These are phyloP conservation scores for Noctua janthe DNA, from an alignment of 2,888 invertebrate genomes.

Conservation along the genomic window DNA sequence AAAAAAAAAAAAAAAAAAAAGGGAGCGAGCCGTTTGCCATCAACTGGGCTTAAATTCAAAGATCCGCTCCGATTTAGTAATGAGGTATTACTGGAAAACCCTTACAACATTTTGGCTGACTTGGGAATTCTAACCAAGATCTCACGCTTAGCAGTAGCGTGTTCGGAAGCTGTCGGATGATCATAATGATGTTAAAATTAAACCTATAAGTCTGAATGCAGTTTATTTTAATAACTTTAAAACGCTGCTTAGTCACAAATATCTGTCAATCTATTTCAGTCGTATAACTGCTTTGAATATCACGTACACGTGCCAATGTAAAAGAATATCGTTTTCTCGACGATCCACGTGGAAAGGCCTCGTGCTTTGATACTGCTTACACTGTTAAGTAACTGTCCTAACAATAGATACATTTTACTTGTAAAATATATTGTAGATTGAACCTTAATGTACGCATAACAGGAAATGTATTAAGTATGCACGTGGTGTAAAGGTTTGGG, in stretches of 20 bases:
- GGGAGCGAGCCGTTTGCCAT: neutral
- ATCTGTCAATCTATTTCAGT: neutral
- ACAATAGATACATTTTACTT: conserved; percentile 45
- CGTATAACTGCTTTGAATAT: neutral
- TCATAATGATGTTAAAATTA: neutral
- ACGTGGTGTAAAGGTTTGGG: conserved; percentile 48
- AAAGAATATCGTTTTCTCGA: conserved; percentile 11
- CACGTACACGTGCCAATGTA: neutral
- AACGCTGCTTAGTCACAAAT: neutral
- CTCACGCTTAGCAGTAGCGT: neutral
- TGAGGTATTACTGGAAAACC: neutral
- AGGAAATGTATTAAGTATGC: conserved; percentile 59
- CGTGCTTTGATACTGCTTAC: conserved; percentile 22
- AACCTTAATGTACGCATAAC: conserved; percentile 51
- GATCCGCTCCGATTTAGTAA: neutral
- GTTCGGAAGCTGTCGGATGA: neutral
- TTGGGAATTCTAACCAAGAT: neutral
- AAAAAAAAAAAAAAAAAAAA: too few species aligned
- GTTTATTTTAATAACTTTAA: neutral
- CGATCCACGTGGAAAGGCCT: conserved; percentile 29
- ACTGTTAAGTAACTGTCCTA: conserved; percentile 7
- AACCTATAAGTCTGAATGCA: neutral
- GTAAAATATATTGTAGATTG: conserved; percentile 42
- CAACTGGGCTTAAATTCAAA: neutral
- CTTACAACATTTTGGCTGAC: neutral